phyloP scores from a whole-genome alignment of 2,113 vertebrate species.

The Haemorhous mexicanus region DNA sequence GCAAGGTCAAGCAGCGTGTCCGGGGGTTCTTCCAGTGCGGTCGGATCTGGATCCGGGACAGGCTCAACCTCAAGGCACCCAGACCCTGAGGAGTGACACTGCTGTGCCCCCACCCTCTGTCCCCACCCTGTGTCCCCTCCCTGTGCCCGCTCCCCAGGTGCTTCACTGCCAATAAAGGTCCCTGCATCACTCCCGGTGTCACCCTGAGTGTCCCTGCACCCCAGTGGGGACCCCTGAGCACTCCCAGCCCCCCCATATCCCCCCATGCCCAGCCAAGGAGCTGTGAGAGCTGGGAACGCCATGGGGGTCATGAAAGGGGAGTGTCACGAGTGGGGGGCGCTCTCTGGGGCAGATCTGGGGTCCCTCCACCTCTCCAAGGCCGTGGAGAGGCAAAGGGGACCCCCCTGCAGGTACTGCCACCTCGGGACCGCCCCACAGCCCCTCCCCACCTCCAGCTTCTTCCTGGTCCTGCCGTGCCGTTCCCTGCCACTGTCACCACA shows the following conservation, averaged over 20 bases:
- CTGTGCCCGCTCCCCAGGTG: fast-evolving
- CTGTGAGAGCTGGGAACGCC: background rate
- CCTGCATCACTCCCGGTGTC: background rate
- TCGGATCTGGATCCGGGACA: background rate
- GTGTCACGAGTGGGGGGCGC: background rate
- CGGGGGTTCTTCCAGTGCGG: background rate
- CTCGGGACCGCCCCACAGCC: no score
- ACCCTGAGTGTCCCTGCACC: background rate
- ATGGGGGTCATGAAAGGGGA: background rate
- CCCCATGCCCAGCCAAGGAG: background rate
- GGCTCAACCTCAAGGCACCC: background rate
- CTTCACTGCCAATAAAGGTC: background rate
- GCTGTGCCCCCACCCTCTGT: background rate
- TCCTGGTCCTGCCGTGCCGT: background rate
- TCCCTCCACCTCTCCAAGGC: background rate
- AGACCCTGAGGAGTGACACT: background rate
- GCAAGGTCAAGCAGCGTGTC: background rate
- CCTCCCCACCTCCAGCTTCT: background rate
- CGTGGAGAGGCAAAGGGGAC: background rate
- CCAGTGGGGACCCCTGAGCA: fast-evolving
- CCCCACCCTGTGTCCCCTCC: background rate
- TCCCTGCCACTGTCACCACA: background rate
- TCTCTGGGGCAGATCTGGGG: background rate
- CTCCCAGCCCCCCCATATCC: background rate
- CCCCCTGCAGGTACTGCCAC: no score